Percentiles rank a stretch among this genome's conserved stretches.
These are phyloP conservation scores for Pterois miles DNA, from an alignment of 2,797 vertebrate genomes.

Conservation along the genomic window DNA sequence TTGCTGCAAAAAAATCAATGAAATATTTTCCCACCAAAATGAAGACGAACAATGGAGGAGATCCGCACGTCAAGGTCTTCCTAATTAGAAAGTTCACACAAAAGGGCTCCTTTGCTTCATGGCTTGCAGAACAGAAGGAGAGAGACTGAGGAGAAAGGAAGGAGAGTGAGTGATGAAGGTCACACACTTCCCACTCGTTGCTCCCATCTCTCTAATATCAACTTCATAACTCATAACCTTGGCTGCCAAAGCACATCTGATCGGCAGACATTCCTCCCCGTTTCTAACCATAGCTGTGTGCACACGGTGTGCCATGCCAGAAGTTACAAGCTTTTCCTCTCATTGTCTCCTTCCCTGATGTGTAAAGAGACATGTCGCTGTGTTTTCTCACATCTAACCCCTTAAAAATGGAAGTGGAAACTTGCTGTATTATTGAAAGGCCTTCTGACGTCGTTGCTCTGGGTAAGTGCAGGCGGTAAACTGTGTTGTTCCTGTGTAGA, in stretches of 20 bases:
- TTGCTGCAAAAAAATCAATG: slow-evolving; percentile 81
- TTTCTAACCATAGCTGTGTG: slow-evolving; percentile 38
- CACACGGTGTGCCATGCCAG: slow-evolving; percentile 40
- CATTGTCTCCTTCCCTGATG: slow-evolving; percentile 47
- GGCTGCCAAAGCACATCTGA: slow-evolving; percentile 46
- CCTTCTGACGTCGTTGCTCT: slow-evolving; percentile 26
- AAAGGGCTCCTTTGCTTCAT: slow-evolving; percentile 69
- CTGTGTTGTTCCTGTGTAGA: not conserved
- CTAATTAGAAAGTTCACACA: slow-evolving; percentile 84
- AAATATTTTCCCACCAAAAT: slow-evolving; percentile 89
- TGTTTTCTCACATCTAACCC: slow-evolving; percentile 61
- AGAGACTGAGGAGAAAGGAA: slow-evolving; percentile 26
- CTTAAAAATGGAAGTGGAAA: slow-evolving; percentile 43
- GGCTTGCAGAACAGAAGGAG: slow-evolving; percentile 48
- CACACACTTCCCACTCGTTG: slow-evolving; percentile 58
- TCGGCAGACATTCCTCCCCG: slow-evolving; percentile 34
- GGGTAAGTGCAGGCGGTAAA: slow-evolving; percentile 26
- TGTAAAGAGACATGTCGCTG: slow-evolving; percentile 48
- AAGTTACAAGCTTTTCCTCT: slow-evolving; percentile 50
- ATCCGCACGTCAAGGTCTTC: slow-evolving; percentile 75
- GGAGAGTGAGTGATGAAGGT: slow-evolving; percentile 71
- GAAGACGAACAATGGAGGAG: slow-evolving; percentile 77
- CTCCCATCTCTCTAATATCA: slow-evolving; percentile 53
- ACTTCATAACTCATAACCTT: slow-evolving; percentile 67
- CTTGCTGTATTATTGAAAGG: slow-evolving; percentile 51